Percentiles rank a stretch among this genome's conserved stretches.
phyloP scores from a whole-genome alignment of 1,140 invertebrate genomes.

The Euschistus heros region DNA sequence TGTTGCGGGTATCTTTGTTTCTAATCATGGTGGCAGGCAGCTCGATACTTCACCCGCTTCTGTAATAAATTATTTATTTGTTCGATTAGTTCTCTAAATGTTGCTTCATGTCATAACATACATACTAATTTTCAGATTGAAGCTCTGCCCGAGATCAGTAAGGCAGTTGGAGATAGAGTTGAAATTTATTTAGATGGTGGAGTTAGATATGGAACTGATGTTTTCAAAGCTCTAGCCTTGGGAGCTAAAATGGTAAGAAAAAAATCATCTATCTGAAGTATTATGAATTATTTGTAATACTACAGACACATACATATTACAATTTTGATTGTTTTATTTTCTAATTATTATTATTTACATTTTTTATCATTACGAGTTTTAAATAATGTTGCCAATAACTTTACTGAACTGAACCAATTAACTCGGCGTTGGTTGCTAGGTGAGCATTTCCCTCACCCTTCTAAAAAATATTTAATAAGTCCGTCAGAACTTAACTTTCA shows the following conservation, averaged over 20 bases:
- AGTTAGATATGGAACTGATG: conserved; percentile 70
- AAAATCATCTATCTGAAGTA: conserved; percentile 1
- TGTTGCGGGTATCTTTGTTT: conserved; percentile 72
- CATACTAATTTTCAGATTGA: conserved; percentile 55
- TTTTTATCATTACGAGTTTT: no score
- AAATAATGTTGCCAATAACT: no score
- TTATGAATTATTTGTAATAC: background rate
- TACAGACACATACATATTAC: no score
- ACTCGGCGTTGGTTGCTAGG: no score
- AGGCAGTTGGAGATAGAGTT: conserved; percentile 57
- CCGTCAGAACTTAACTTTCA: no score
- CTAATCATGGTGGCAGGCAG: conserved; percentile 86
- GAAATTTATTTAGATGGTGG: conserved; percentile 87
- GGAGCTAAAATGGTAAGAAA: conserved; percentile 72
- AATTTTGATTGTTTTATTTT: no score
- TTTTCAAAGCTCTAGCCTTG: conserved; percentile 82
- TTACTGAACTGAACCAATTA: no score
- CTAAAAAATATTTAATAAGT: no score
- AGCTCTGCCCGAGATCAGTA: conserved; percentile 68
- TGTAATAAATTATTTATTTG: conserved; percentile 38
- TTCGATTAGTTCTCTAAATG: no score
- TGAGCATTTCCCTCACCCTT: no score
- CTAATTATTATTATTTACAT: no score
- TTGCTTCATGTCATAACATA: background rate
- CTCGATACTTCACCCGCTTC: conserved; percentile 73